These are phyloP conservation scores for Helogale parvula DNA, from an alignment of 2,113 vertebrate genomes.

Conservation along the genomic window DNA sequence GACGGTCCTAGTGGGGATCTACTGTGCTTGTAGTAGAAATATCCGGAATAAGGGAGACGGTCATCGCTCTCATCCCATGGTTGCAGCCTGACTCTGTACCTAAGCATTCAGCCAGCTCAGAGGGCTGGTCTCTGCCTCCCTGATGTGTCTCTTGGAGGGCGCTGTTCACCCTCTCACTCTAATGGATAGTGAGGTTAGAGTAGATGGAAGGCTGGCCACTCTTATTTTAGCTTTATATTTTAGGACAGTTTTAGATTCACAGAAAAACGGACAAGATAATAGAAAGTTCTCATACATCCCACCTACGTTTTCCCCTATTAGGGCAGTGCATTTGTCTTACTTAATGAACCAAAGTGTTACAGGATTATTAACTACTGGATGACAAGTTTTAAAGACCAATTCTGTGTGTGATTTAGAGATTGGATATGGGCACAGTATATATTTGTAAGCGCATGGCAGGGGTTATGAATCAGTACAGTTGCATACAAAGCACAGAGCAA, in stretches of 20 bases:
- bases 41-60: background rate
- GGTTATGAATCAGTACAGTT: background rate
- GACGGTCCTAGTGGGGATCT: background rate
- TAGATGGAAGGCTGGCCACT: too few species aligned
- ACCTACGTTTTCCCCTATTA: background rate
- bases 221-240: background rate
- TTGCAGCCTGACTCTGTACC: background rate
- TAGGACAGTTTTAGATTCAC: background rate
- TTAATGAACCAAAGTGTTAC: background rate
- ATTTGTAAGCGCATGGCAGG: background rate
- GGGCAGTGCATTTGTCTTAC: background rate
- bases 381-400: background rate
- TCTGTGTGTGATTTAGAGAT: background rate
- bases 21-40: background rate
- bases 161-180: background rate
- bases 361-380: background rate
- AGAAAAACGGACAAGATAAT: background rate
- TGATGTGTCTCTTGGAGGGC: background rate
- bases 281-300: background rate
- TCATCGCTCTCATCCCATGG: accelerated
- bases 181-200: background rate
- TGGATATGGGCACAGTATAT: background rate
- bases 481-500: background rate
- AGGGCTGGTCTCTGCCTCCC: background rate
- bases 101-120: background rate